phyloP scores from a whole-genome alignment of 2,888 invertebrate species.

The Euphydryas editha region DNA sequence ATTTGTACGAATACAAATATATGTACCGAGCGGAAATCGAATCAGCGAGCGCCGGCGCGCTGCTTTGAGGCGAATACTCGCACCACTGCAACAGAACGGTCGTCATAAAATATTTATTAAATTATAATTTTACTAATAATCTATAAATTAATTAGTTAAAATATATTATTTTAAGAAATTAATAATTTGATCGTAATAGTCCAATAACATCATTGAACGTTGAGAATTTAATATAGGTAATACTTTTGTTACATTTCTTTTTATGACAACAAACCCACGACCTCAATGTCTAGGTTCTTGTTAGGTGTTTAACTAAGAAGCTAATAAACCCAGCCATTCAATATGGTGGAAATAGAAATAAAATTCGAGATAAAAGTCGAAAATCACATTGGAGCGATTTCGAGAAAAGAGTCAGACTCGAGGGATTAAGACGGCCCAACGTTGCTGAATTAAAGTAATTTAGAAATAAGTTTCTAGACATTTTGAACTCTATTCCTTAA shows the following conservation, averaged over 20 bases:
- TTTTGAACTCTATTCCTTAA: slow-evolving; percentile 36
- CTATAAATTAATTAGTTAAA: too few relatives aligned
- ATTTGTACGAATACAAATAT: too few relatives aligned
- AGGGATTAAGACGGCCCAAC: slow-evolving; percentile 52
- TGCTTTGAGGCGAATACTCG: too few relatives aligned
- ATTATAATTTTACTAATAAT: too few relatives aligned
- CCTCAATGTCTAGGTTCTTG: not conserved
- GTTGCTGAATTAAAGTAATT: slow-evolving; percentile 45
- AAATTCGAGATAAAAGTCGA: slow-evolving; percentile 55
- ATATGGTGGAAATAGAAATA: slow-evolving; percentile 49
- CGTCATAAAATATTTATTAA: too few relatives aligned
- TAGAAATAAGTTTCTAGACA: slow-evolving; percentile 36
- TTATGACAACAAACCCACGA: not conserved
- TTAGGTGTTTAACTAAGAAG: slow-evolving; percentile 47
- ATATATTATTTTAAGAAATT: too few relatives aligned
- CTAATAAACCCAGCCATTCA: slow-evolving; percentile 52
- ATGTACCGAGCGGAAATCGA: too few relatives aligned
- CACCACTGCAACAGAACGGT: too few relatives aligned
- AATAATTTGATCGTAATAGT: too few relatives aligned
- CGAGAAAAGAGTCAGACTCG: slow-evolving; percentile 48
- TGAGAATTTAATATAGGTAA: not conserved
- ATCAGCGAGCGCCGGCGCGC: too few relatives aligned
- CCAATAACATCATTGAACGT: too few relatives aligned
- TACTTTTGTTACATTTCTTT: not conserved
- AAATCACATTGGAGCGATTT: slow-evolving; percentile 55